phyloP scores from a whole-genome alignment of 1,140 invertebrate genomes.

The Drosophila auraria region DNA sequence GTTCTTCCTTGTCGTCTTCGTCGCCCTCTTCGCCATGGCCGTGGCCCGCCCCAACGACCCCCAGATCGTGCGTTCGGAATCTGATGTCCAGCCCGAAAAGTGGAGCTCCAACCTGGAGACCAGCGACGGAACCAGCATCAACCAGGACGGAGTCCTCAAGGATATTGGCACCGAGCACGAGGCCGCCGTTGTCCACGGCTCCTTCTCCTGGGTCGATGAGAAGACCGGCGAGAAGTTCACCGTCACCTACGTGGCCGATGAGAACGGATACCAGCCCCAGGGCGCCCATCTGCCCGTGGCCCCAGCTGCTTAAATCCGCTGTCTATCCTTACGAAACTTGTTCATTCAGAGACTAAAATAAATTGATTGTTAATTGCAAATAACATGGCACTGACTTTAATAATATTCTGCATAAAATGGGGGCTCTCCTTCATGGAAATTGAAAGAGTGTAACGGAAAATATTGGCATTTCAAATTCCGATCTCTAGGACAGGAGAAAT shows the following conservation, averaged over 20 bases:
- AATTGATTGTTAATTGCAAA: constrained; percentile 21
- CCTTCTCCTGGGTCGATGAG: constrained; percentile 43
- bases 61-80: not conserved
- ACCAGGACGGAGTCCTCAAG: constrained; percentile 35
- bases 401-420: no score
- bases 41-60: constrained; percentile 28
- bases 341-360: constrained; percentile 30
- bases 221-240: constrained; percentile 57
- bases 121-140: constrained; percentile 88
- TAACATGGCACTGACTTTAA: not conserved
- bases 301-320: constrained; percentile 47
- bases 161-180: constrained; percentile 52
- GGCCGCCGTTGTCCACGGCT: constrained; percentile 51
- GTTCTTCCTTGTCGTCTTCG: constrained; percentile 51
- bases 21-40: constrained; percentile 61
- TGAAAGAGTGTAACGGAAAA: no score
- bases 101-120: constrained; percentile 73
- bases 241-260: constrained; percentile 68
- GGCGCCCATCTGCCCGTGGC: constrained; percentile 86
- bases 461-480: not conserved
- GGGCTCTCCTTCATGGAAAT: not conserved
- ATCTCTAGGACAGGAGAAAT: not conserved
- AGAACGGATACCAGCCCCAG: constrained; percentile 89
- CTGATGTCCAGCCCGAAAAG: constrained; percentile 21
- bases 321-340: constrained; percentile 24